These are phyloP conservation scores for Choreutis nemorana DNA, from an alignment of 2,888 invertebrate genomes.

Conservation along the genomic window DNA sequence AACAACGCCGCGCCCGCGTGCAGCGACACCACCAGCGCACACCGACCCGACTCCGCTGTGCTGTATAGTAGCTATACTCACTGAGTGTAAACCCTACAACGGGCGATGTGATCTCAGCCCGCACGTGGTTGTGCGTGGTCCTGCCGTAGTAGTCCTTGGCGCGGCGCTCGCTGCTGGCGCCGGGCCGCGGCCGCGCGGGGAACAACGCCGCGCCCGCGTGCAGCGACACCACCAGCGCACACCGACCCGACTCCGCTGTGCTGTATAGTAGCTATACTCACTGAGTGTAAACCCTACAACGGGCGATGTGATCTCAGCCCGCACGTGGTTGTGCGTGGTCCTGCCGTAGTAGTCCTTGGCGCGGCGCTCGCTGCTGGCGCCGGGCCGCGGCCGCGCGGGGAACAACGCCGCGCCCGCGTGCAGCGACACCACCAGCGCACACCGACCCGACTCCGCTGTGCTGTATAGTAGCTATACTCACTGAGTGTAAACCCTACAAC, in stretches of 20 bases:
- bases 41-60: too few species aligned
- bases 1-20: conserved; percentile 79
- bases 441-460: too few species aligned
- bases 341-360: conserved; percentile 54
- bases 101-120: conserved; percentile 74
- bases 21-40: conserved; percentile 78
- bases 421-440: conserved; percentile 78
- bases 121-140: conserved; percentile 51
- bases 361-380: conserved; percentile 30
- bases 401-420: conserved; percentile 79
- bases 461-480: too few species aligned
- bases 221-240: conserved; percentile 78
- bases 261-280: too few species aligned
- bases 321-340: conserved; percentile 51
- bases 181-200: conserved; percentile 56
- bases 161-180: conserved; percentile 30
- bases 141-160: conserved; percentile 54
- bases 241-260: too few species aligned
- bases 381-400: conserved; percentile 56
- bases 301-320: conserved; percentile 74
- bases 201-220: conserved; percentile 79
- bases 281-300: conserved; percentile 78
- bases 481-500: conserved; percentile 78
- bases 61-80: too few species aligned
- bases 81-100: conserved; percentile 78